Evolutionary conservation across 2,797 vertebrate genomes (phyloP), one percentile per base, ranked within the genome.

Genomic region (Cephalopachus bancanus): DNA sequence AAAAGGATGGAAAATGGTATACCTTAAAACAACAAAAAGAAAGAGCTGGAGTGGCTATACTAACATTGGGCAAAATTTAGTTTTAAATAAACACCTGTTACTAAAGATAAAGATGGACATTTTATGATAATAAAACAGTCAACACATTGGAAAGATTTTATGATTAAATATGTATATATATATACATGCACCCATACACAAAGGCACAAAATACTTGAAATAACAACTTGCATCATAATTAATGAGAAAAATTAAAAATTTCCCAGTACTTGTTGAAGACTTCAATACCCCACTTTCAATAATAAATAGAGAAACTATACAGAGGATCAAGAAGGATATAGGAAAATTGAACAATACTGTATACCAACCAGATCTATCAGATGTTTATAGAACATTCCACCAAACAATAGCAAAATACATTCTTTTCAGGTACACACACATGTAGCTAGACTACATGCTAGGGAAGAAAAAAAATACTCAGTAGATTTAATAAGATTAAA

Each of bases 401-500:
- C 24, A 37, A 83, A 67, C 5, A 83, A 59, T 1, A 64, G 49
- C 15, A 87, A 30, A 83, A 26, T 65, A 30, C 28, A 65, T 57
- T 84, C 10, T 74, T 92, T 64, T 84, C 62, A 85, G 80, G 67
- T 64, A 9, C 8, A 64, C 44, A 44, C 44, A 44, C 44, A 44
- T 44, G 44, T 44, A 44, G 44, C 44, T 37, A 91, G 65, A 69
- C 19, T 17, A 84, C 51, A 78, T 24, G 14, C 10, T 30, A 71
- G 44, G 30, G 2, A 24, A 89, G n/a, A 86, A 76, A 86, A 78
- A 28, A 28, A 71, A 4, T 57, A 44, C 26, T 76, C 69, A 83
- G 62, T 75, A 81, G n/a, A 88, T 81, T 71, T 71, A 28, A 69
- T 24, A 83, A 62, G 9, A 87, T 87, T 83, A 81, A 96, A 94